A percentile compares a stretch with the other conserved stretches of the same genome.
Evolutionary conservation across 2,888 invertebrate genomes (phyloP).

Genomic region (Diachrysia chrysitis): DNA sequence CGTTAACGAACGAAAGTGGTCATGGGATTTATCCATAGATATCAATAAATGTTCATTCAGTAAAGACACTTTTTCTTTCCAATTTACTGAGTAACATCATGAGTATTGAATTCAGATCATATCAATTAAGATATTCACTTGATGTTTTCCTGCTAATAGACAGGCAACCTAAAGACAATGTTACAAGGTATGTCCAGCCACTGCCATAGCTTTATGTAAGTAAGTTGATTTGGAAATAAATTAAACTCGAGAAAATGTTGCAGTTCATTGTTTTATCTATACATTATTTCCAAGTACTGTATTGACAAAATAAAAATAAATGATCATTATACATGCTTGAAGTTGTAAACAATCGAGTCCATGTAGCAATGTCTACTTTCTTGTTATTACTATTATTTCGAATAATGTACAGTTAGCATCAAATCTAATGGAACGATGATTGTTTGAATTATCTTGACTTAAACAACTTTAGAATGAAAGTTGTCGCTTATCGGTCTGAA

Average conservation of each 20-base stretch:
- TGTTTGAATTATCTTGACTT: background rate
- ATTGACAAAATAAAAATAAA: slow-evolving; percentile 23
- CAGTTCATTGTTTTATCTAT: slow-evolving; percentile 12
- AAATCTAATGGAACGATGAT: background rate
- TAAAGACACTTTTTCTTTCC: no score
- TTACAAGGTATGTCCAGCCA: slow-evolving; percentile 69
- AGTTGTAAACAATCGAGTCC: slow-evolving; percentile 46
- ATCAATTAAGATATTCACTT: slow-evolving; percentile 6
- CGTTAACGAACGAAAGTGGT: background rate
- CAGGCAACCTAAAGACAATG: slow-evolving; percentile 39
- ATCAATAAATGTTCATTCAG: background rate
- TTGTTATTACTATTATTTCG: slow-evolving; percentile 39
- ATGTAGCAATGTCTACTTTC: slow-evolving; percentile 54
- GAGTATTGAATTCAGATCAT: background rate
- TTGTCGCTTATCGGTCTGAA: background rate
- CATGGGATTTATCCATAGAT: background rate
- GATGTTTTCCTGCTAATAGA: slow-evolving; percentile 25
- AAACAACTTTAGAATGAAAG: background rate
- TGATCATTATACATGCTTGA: slow-evolving; percentile 15
- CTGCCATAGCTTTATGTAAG: slow-evolving; percentile 80
- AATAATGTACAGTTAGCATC: slow-evolving; percentile 14
- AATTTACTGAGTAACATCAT: background rate
- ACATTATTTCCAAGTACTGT: slow-evolving; percentile 21
- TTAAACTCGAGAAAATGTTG: slow-evolving; percentile 29
- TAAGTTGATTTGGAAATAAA: slow-evolving; percentile 62